Base-by-base conservation (phyloP, 2,797 vertebrate species). In the Tenualosa ilisha region DNA sequence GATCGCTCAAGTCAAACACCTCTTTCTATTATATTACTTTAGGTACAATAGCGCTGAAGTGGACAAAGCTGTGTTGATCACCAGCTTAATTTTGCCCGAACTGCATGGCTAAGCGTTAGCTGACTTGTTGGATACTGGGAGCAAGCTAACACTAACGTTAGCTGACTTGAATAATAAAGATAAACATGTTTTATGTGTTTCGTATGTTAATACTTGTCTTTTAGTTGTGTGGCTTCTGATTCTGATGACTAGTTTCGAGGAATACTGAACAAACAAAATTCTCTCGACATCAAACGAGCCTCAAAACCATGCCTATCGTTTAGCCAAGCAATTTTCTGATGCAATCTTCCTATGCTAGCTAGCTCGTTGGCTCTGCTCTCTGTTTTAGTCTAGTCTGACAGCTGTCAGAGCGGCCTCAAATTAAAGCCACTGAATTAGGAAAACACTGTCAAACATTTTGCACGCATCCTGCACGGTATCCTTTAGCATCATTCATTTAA, bases 311-410 rank as follows among this genome's bases (percentile, higher is more conserved):
- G 13, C 15, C 5, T 75, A 43, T 75, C 17, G 17, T 40, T 6
- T 6, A 75, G 68, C 68, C 15, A 43, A 15, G 2, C 17, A 40
- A 11, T 75, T 17, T 37, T 75, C 68, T 75, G 68, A 75, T 75
- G 68, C 68, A 75, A 75, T 75, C 68, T 37, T 37, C 8, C 37
- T 75, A 17, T 75, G 68, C 68, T 75, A 43, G 68, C 37, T 40
- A 75, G 68, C 37, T 75, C 37, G 68, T 3, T 63, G 12, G 65
- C 4, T 75, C 0, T 43, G 15, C 13, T 22, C 1, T 37, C 11
- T 37, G 31, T 43, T 6, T 13, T 72, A 37, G 12, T 9, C 31
- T 40, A 17, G 1, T 43, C 1, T 75, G 68, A 75, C 68, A 43
- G 37, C 68, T 75, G 68, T 75, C 68, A 75, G 40, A 13, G 17